Base-by-base conservation (phyloP, 2,797 vertebrate genomes). In the Ibycter americanus region DNA sequence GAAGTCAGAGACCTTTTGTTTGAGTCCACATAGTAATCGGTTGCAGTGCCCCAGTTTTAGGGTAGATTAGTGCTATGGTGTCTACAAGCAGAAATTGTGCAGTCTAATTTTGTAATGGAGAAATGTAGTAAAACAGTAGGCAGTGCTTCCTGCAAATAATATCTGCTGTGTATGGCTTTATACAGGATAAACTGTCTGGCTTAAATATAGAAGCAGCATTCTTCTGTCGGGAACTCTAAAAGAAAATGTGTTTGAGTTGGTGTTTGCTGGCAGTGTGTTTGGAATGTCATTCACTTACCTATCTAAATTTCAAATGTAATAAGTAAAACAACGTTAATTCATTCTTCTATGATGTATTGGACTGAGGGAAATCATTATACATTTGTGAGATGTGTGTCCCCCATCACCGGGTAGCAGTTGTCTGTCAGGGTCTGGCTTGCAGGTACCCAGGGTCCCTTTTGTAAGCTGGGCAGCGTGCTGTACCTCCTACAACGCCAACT, bases 121-220 rank as follows among this genome's bases (percentile, higher is more conserved):
- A 95, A 86, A 88, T 91, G 82, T 25, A 94, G 63, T 58, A 66
- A 93, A 95, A 79, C 77, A 84, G 77, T 94, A 91, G 89, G 93
- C 78, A 90, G 61, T 72, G 54, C 83, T 94, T 91, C 72, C 80
- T 93, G 91, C 70, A 84, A 70, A 88, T 82, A 95, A 19, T 90
- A 79, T 89, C 79, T 94, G 46, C 89, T 79, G 15, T 58, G 40
- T 73, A 29, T 85, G 74, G 71, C 76, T 96, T 94, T 63, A 34
- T 81, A 29, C 44, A 88, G 89, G 61, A 84, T 93, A 89, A 95
- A 94, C 85, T 71, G 79, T 85, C 89, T 58, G 85, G 22, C 59
- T 89, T 94, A 95, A 95, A 90, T 84, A 82, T 55, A 93, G 93
- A 90, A 95, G 72, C 42, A 66, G 68, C 5, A 2, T 68, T 95